Percentiles rank a stretch among this genome's conserved stretches.
Evolutionary conservation across 2,113 vertebrate genomes (phyloP).

Genomic region (Amphilophus citrinellus): DNA sequence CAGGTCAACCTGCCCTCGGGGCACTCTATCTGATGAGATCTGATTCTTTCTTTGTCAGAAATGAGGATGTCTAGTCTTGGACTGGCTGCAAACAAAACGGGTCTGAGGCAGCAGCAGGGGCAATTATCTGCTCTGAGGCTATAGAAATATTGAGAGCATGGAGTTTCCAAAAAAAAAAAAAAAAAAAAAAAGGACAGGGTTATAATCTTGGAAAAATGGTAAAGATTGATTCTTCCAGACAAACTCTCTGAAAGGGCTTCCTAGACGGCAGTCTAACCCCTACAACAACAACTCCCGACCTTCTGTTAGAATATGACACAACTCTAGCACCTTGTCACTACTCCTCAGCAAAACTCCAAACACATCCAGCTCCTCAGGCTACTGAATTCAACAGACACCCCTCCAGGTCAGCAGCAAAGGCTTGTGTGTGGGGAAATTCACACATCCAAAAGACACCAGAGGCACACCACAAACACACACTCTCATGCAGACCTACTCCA

Average conservation of each 20-base stretch:
- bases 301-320: constrained; percentile 22
- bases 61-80: constrained; percentile 44
- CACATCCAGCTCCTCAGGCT: constrained; percentile 37
- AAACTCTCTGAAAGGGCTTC: constrained; percentile 16
- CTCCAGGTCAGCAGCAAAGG: constrained; percentile 55
- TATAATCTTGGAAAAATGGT: constrained; percentile 18
- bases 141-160: neutral
- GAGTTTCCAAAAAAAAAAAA: neutral
- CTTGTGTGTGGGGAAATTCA: constrained; percentile 50
- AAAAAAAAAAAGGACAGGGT: neutral
- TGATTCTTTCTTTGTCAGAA: constrained; percentile 50
- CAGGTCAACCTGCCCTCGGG: constrained; percentile 23
- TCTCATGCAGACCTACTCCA: constrained; percentile 58
- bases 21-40: constrained; percentile 55
- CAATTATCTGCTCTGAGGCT: constrained; percentile 39
- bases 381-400: constrained; percentile 45
- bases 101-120: constrained; percentile 19
- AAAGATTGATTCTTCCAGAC: constrained; percentile 24
- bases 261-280: constrained; percentile 22
- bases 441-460: constrained; percentile 49
- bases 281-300: constrained; percentile 23
- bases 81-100: constrained; percentile 49
- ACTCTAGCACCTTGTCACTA: constrained; percentile 5
- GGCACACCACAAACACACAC: constrained; percentile 37
- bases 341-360: constrained; percentile 23